Evolutionary conservation across 2,113 vertebrate species (phyloP).

Genomic region (Microcebus murinus): DNA sequence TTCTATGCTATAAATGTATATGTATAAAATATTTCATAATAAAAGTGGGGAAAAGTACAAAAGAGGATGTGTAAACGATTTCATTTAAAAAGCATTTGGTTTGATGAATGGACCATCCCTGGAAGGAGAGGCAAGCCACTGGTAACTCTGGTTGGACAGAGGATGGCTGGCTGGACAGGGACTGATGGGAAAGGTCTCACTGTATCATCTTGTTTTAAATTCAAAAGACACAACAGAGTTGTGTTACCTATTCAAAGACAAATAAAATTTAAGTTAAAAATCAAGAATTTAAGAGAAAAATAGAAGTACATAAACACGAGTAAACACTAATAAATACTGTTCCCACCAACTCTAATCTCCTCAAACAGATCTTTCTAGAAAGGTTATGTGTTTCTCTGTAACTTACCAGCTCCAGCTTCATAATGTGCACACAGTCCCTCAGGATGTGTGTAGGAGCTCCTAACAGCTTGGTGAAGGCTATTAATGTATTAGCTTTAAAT

Average conservation of each 20-base stretch:
- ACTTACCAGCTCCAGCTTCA: constrained; percentile 98
- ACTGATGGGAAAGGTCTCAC: neutral
- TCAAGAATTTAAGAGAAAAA: constrained; percentile 49
- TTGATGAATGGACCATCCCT: neutral
- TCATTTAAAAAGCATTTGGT: neutral
- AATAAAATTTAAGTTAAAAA: constrained; percentile 49
- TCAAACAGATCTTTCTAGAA: neutral
- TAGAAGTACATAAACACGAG: neutral
- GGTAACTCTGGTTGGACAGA: neutral
- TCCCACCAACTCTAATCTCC: constrained; percentile 9
- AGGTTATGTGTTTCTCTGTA: neutral
- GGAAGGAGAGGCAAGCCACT: neutral
- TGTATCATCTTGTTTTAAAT: constrained; percentile 30
- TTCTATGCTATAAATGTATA: neutral
- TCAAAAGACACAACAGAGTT: neutral
- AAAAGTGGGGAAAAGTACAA: neutral
- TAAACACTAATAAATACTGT: neutral
- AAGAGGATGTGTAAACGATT: neutral
- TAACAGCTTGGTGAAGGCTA: constrained; percentile 98
- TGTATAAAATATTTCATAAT: neutral
- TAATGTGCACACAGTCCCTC: constrained; percentile 98
- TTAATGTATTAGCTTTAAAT: constrained; percentile 99
- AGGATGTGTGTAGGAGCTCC: constrained; percentile 98
- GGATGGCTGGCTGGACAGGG: neutral
- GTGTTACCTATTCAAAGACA: constrained; percentile 24